A percentile compares a stretch with the other conserved stretches of the same genome.
Evolutionary conservation across 2,113 vertebrate genomes (phyloP).

Genomic region (Carlito syrichta): DNA sequence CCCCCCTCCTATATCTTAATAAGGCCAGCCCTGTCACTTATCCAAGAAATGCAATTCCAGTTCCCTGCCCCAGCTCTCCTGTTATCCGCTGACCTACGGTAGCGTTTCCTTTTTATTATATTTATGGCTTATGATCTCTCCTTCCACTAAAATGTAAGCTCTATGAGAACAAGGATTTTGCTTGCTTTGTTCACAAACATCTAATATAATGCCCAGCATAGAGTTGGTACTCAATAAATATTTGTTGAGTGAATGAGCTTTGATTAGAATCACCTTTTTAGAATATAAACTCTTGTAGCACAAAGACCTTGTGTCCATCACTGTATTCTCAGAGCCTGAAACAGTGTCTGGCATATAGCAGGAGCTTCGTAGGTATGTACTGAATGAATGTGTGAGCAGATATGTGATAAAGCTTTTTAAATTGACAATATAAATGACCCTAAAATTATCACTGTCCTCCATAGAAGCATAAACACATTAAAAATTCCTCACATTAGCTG

Average conservation of each 20-base stretch:
- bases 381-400: neutral
- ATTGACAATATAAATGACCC: neutral
- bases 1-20: neutral
- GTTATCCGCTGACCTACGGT: neutral
- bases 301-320: neutral
- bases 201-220: neutral
- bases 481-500: neutral
- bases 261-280: neutral
- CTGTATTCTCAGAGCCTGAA: neutral
- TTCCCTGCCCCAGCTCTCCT: neutral
- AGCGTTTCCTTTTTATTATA: neutral
- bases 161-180: neutral
- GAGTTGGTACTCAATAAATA: neutral
- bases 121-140: neutral
- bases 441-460: neutral
- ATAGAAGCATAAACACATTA: neutral
- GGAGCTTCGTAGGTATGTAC: neutral
- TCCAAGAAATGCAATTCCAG: neutral
- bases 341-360: neutral
- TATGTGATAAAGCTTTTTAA: neutral
- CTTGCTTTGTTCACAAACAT: neutral
- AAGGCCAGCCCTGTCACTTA: neutral
- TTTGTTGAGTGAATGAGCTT: neutral
- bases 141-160: neutral
- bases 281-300: neutral